Conservation (phyloP, 2,888 invertebrate species). For the Gymnosoma rotundatum region DNA sequence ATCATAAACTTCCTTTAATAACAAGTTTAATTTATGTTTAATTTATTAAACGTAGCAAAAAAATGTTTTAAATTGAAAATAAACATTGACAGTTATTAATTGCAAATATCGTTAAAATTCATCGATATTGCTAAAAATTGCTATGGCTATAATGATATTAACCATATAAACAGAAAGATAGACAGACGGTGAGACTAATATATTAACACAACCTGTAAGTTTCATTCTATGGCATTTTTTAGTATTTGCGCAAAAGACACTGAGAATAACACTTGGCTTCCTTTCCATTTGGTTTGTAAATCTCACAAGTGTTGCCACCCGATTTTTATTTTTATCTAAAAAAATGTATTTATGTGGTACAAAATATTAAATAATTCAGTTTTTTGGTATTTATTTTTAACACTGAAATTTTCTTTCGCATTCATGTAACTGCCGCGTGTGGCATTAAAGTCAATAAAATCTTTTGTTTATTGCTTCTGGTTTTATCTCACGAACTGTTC, state of each 20-base stretch:
- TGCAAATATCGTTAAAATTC: slow-evolving; percentile 81
- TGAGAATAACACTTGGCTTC: slow-evolving; percentile 50
- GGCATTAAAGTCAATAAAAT: too few species aligned
- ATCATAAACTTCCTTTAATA: slow-evolving; percentile 65
- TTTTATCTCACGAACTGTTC: too few species aligned
- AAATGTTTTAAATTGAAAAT: slow-evolving; percentile 75
- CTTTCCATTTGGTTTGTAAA: slow-evolving; percentile 31
- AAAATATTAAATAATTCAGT: too few species aligned
- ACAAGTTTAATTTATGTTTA: slow-evolving; percentile 22
- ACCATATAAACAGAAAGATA: slow-evolving; percentile 17
- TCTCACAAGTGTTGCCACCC: slow-evolving; percentile 33
- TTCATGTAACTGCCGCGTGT: too few species aligned
- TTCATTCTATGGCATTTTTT: slow-evolving; percentile 34
- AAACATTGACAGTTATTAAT: slow-evolving; percentile 81
- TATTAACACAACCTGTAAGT: slow-evolving; percentile 64
- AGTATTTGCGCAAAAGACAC: neutral
- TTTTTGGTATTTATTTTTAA: too few species aligned
- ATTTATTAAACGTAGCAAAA: slow-evolving; percentile 55
- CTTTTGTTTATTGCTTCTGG: too few species aligned
- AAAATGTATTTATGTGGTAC: neutral
- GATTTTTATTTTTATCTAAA: neutral
- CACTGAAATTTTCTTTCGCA: too few species aligned
- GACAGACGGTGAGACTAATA: slow-evolving; percentile 15
- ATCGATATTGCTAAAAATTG: slow-evolving; percentile 73
- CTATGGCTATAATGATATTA: slow-evolving; percentile 49